Percentiles rank a stretch among this genome's conserved stretches.
These are phyloP conservation scores for Stenoptilia bipunctidactyla DNA, from an alignment of 2,888 invertebrate species.

Conservation along the genomic window DNA sequence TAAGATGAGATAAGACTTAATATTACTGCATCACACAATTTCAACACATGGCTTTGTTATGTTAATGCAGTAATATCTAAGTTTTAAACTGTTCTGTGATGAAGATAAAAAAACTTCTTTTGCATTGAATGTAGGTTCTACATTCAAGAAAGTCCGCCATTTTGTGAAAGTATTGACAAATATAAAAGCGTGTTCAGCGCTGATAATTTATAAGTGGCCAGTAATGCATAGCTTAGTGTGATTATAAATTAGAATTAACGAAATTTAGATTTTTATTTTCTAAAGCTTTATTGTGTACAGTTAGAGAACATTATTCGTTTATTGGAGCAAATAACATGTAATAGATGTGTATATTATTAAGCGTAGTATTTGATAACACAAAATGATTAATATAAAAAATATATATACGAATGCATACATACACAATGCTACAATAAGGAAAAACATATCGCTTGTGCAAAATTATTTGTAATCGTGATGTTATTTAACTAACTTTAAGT, in stretches of 20 bases:
- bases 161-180: conserved; percentile 26
- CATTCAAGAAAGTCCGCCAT: conserved; percentile 37
- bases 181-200: conserved; percentile 38
- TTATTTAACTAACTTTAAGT: conserved; percentile 27
- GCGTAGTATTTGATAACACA: conserved; percentile 65
- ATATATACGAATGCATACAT: conserved; percentile 40
- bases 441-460: conserved; percentile 68
- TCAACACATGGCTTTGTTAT: conserved; percentile 4
- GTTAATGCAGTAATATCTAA: conserved; percentile 29
- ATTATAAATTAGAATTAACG: conserved; percentile 39
- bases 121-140: conserved; percentile 24
- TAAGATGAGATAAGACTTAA: conserved; percentile 32
- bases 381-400: conserved; percentile 34
- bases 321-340: conserved; percentile 45
- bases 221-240: conserved; percentile 58
- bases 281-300: conserved; percentile 62
- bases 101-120: conserved; percentile 33
- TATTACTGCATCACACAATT: conserved; percentile 32
- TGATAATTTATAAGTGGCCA: conserved; percentile 41
- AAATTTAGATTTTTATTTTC: conserved; percentile 64
- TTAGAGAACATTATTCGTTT: conserved; percentile 53
- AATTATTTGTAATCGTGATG: conserved; percentile 31
- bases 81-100: conserved; percentile 47
- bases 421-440: conserved; percentile 63
- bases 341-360: conserved; percentile 58